Conservation (phyloP, 2,113 vertebrate species). For the Pipa parva region DNA sequence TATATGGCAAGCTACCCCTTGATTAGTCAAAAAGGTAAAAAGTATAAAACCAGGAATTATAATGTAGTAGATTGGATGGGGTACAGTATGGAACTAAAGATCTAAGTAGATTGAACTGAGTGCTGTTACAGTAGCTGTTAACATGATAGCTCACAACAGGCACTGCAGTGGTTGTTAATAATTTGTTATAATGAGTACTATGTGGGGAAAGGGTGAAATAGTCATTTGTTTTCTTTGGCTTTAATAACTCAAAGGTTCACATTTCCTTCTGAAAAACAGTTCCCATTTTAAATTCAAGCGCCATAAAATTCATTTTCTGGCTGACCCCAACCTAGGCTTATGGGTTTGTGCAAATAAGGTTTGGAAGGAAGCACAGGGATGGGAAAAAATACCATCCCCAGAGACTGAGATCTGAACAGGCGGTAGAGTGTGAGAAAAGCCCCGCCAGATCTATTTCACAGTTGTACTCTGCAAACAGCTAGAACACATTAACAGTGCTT, state of each 20-base stretch:
- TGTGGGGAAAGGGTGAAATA: constrained; percentile 15
- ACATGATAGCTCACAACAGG: not conserved
- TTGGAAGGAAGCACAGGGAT: constrained; percentile 41
- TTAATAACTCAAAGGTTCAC: constrained; percentile 16
- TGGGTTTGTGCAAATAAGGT: constrained; percentile 76
- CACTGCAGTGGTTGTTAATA: constrained; percentile 27
- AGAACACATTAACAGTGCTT: not conserved
- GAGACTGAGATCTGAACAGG: not conserved
- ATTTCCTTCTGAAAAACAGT: constrained; percentile 29
- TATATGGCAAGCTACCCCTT: too few species aligned
- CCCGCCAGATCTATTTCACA: constrained; percentile 24
- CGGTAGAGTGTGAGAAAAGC: constrained; percentile 32
- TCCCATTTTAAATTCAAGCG: constrained; percentile 47
- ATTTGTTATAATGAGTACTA: constrained; percentile 15
- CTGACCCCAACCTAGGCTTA: constrained; percentile 39
- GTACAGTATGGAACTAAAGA: too few species aligned
- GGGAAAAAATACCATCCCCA: constrained; percentile 46
- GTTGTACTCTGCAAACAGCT: not conserved
- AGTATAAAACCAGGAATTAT: too few species aligned
- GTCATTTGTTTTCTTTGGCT: constrained; percentile 37
- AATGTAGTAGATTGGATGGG: too few species aligned
- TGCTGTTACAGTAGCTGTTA: too few species aligned
- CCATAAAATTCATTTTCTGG: constrained; percentile 76
- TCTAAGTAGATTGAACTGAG: too few species aligned
- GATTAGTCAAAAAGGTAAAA: too few species aligned